Base-by-base conservation (phyloP, 2,797 vertebrate genomes). In the Lophotriccus pileatus region DNA sequence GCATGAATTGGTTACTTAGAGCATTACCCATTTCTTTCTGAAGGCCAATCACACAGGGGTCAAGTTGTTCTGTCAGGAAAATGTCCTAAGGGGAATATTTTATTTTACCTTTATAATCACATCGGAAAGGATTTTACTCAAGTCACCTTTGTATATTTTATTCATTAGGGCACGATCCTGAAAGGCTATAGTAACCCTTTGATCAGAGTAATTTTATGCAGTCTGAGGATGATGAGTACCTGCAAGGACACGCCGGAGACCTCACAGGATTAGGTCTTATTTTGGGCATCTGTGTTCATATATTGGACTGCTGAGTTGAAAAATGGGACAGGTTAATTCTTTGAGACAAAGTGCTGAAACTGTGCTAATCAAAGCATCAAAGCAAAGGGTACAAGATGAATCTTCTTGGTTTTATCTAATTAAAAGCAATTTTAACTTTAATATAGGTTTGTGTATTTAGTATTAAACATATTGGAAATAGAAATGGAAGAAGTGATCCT, bases 1-100 rank as follows among this genome's bases (percentile, higher is more conserved):
- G 55, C 27, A 39, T 44, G 24, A 84, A 63, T 81, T 66, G 46
- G 73, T 80, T 77, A 36, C 52, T 53, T 68, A 75, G 34, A 79
- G 18, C 50, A 78, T 63, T 93, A 87, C 27, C 88, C 23, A 16
- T 64, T 88, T 64, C 46, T 66, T 92, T 90, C 41, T 89, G 55
- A 84, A 90, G 60, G 67, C 76, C 49, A 86, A 46, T 77, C 85
- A 88, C 80, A 83, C 25, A 63, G 43, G 76, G 81, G 78, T 94
- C 91, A 93, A 70, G 37, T 43, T 96, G 69, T 86, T 93, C 87
- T 96, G 94, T 89, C 91, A 94, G 91, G 69, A 96, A 96, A 92
- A 86, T 32, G 59, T 89, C 85, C 86, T 76, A 84, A 72, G 79
- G 86, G 64, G 73, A 91, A 92, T 92, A 93, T 91, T 95, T 89